These are phyloP conservation scores for Sporophila hypoxantha DNA, from an alignment of 2,113 vertebrate genomes.

Conservation along the genomic window DNA sequence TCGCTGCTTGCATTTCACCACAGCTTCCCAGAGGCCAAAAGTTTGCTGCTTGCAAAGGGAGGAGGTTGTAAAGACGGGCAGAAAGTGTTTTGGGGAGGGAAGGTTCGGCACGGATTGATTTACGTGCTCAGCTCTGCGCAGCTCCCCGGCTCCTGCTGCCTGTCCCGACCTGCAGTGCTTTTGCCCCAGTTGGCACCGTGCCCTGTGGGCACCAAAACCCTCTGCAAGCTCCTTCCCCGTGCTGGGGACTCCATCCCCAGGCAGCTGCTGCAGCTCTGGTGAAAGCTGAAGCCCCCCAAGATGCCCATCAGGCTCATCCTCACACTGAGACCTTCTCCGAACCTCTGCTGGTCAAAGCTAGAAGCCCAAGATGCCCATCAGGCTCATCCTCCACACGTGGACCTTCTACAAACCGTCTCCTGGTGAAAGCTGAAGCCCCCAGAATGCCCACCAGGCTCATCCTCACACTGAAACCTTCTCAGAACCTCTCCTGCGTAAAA, in stretches of 20 bases:
- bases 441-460: accelerated
- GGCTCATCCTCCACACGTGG: neutral
- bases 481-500: too few relatives aligned
- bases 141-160: neutral
- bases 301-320: accelerated
- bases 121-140: accelerated
- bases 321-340: neutral
- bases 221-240: neutral
- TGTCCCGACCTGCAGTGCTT: neutral
- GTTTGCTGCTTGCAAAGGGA: neutral
- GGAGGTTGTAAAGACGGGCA: neutral
- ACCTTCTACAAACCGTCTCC: neutral
- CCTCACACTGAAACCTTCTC: too few relatives aligned
- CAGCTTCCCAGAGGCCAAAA: neutral
- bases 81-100: neutral
- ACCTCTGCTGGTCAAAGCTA: too few relatives aligned
- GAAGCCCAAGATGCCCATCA: accelerated
- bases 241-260: neutral
- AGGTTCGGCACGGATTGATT: neutral
- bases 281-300: accelerated
- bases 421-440: too few relatives aligned
- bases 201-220: neutral
- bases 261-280: neutral
- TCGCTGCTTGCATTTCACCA: accelerated
- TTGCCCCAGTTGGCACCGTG: neutral